Evolutionary conservation across 2,888 invertebrate species (phyloP), one percentile per base, ranked within the genome.

Genomic region (Drosophila hamatofila): DNA sequence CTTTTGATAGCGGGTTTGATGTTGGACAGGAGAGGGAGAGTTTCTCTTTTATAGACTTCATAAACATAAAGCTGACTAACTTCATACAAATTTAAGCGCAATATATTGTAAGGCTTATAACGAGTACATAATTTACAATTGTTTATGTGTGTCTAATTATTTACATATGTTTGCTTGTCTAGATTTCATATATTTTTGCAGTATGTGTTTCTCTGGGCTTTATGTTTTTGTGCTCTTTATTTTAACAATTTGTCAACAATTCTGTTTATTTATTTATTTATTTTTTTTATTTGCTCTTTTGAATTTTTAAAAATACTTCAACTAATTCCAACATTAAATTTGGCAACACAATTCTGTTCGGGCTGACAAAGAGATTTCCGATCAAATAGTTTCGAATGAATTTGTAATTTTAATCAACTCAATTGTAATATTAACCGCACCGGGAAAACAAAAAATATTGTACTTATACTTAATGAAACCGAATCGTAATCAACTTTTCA

Each of bases 81-180:
- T 68, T 66, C 60, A 63, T 66, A 69, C 52, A 75, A 87, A 76
- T 79, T 59, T 52, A 74, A 78, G 76, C 76, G 70, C 61, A 62
- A 59, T 64, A 55, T 66, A 69, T 56, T 61, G 39, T 59, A 48
- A 62, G 64, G 76, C 70, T 61, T 79, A 79, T 78, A 86, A 80
- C 81, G 69, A 88, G 78, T 88, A 82, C 64, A 73, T 88, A 70
- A 86, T 83, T 88, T 83, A 88, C 83, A 83, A 72, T 84, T 72
- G 51, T 67, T 41, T 55, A 56, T 75, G 65, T 71, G 61, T 61
- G 25, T 67, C 46, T 72, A 64, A 49, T 52, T 83, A 85, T 83
- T 87, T 84, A 88, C 88, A 83, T 75, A 63, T 75, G 73, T 75
- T n/a, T 48, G 49, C 41, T 35, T 61, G 54, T 33, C 44, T 58